Conservation (phyloP, 2,888 invertebrate genomes). For the Perizoma flavofasciatum region DNA sequence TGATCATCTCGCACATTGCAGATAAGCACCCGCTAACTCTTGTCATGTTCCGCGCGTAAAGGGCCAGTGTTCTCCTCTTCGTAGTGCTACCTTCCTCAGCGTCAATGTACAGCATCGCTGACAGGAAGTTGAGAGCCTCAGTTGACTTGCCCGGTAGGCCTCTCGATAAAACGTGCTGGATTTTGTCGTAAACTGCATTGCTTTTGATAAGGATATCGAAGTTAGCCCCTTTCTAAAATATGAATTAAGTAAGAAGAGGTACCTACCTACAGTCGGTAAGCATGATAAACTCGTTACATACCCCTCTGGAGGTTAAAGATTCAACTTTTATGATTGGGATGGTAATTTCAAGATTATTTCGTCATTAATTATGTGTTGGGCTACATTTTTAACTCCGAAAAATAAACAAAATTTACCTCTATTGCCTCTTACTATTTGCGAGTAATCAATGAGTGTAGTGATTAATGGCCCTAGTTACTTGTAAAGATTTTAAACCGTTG, state of each 20-base stretch:
- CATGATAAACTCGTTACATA: neutral
- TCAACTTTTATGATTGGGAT: too few species aligned
- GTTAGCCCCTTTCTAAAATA: conserved; percentile 49
- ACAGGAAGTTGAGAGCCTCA: conserved; percentile 61
- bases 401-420: too few species aligned
- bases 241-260: neutral
- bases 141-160: conserved; percentile 52
- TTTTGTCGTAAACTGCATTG: conserved; percentile 58
- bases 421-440: too few species aligned
- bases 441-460: too few species aligned
- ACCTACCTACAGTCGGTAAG: neutral
- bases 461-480: too few species aligned
- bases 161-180: conserved; percentile 49
- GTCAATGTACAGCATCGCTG: conserved; percentile 53
- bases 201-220: conserved; percentile 55
- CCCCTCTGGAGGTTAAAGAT: neutral
- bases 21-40: conserved; percentile 67
- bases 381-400: too few species aligned
- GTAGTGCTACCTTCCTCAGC: conserved; percentile 41
- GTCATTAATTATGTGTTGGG: too few species aligned
- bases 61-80: conserved; percentile 43
- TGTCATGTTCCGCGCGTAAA: conserved; percentile 61
- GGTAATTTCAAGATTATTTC: too few species aligned
- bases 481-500: too few species aligned
- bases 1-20: conserved; percentile 61